These are phyloP conservation scores for Falcaria lacertinaria DNA, from an alignment of 2,888 invertebrate species.

Conservation along the genomic window DNA sequence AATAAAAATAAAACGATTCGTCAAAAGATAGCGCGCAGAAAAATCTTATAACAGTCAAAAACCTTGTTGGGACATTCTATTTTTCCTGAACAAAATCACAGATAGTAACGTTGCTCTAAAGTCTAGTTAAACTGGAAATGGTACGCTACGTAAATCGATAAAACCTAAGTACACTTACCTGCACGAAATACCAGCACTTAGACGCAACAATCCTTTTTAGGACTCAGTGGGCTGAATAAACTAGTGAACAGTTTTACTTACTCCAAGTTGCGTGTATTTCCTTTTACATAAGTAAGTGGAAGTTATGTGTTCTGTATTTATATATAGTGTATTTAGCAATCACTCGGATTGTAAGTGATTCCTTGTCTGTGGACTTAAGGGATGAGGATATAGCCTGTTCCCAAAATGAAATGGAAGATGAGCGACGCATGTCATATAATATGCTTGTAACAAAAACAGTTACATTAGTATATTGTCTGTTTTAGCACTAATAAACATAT, in stretches of 20 bases:
- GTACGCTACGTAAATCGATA: not conserved
- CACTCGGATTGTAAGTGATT: too few species aligned
- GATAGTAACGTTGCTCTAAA: too few species aligned
- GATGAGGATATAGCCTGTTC: too few species aligned
- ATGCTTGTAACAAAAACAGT: too few species aligned
- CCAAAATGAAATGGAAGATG: too few species aligned
- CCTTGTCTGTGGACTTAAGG: too few species aligned
- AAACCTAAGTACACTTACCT: not conserved
- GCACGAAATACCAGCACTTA: not conserved
- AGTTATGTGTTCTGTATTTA: too few species aligned
- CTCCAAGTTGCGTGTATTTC: not conserved
- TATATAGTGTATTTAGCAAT: too few species aligned
- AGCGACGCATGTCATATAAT: too few species aligned
- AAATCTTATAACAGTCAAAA: not conserved
- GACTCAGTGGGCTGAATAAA: not conserved
- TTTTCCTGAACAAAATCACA: not conserved
- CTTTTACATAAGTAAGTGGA: not conserved
- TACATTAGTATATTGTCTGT: too few species aligned
- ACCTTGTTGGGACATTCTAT: not conserved
- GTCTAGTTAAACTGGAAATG: too few species aligned
- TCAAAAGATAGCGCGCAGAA: not conserved
- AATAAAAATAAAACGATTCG: not conserved
- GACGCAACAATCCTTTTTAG: not conserved
- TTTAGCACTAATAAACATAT: too few species aligned
- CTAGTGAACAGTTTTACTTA: not conserved